phyloP scores from a whole-genome alignment of 2,888 invertebrate species.

The Isotomurus palustris region DNA sequence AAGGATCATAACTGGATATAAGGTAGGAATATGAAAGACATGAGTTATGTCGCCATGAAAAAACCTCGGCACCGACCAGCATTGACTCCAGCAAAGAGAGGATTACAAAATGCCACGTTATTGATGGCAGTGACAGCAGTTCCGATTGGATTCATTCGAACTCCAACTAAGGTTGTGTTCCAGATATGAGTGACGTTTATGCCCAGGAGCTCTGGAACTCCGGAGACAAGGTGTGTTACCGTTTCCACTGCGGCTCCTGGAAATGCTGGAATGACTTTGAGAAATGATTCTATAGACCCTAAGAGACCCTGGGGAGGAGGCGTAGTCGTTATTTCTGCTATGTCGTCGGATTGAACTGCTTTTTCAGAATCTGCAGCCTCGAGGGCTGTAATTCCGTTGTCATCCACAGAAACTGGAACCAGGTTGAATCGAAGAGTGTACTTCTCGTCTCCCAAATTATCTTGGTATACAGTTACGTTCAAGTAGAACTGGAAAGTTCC shows the following conservation, averaged over 20 bases:
- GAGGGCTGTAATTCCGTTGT: neutral
- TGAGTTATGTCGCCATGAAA: neutral
- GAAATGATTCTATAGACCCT: neutral
- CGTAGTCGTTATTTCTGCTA: no score
- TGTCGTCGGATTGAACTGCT: no score
- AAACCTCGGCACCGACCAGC: neutral
- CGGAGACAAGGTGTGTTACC: neutral
- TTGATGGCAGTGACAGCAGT: neutral
- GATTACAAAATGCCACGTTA: constrained; percentile 7
- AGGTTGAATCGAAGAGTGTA: neutral
- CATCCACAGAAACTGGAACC: neutral
- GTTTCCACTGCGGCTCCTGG: neutral
- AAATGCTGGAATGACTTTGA: constrained; percentile 2
- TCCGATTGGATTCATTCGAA: neutral
- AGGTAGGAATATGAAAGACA: no score
- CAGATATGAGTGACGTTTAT: constrained; percentile 1
- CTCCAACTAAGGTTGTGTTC: neutral
- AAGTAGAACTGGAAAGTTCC: neutral
- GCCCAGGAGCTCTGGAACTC: neutral
- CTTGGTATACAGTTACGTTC: neutral
- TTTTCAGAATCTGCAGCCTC: neutral
- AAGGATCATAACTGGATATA: no score
- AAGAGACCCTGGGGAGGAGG: neutral
- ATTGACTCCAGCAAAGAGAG: neutral
- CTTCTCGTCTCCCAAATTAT: neutral